Evolutionary conservation across 2,113 vertebrate genomes (phyloP).

Genomic region (Motacilla alba): DNA sequence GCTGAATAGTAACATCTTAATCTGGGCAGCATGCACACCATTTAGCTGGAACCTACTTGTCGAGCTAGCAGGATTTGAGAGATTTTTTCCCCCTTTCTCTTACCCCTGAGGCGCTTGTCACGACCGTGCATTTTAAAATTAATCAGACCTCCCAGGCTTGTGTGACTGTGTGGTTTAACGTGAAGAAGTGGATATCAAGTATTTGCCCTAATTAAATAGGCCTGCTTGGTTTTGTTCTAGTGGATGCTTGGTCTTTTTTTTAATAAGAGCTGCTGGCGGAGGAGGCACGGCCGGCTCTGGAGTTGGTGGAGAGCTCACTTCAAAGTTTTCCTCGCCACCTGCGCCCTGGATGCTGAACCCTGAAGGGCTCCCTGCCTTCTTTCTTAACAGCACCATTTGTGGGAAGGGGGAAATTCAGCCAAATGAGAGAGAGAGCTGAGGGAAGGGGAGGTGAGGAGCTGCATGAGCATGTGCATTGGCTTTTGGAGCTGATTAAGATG

Average conservation of each 20-base stretch:
- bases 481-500: conserved; percentile 67
- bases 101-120: conserved; percentile 73
- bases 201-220: conserved; percentile 79
- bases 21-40: conserved; percentile 47
- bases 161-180: conserved; percentile 71
- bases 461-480: conserved; percentile 43
- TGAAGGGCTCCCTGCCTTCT: conserved; percentile 44
- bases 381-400: conserved; percentile 19
- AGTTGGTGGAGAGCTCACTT: conserved; percentile 73
- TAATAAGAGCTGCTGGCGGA: conserved; percentile 79
- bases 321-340: conserved; percentile 74
- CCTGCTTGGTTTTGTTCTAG: conserved; percentile 76
- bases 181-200: conserved; percentile 76
- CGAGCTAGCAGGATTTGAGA: conserved; percentile 25
- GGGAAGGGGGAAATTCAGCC: conserved; percentile 10
- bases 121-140: conserved; percentile 81
- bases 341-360: conserved; percentile 65
- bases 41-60: conserved; percentile 50
- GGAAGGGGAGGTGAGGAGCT: conserved; percentile 11
- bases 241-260: conserved; percentile 74
- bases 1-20: conserved; percentile 72
- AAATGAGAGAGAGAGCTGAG: neutral
- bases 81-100: conserved; percentile 6
- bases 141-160: conserved; percentile 77
- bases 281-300: conserved; percentile 70